phyloP scores from a whole-genome alignment of 2,888 invertebrate species.

The Hirtodrosophila duncani region DNA sequence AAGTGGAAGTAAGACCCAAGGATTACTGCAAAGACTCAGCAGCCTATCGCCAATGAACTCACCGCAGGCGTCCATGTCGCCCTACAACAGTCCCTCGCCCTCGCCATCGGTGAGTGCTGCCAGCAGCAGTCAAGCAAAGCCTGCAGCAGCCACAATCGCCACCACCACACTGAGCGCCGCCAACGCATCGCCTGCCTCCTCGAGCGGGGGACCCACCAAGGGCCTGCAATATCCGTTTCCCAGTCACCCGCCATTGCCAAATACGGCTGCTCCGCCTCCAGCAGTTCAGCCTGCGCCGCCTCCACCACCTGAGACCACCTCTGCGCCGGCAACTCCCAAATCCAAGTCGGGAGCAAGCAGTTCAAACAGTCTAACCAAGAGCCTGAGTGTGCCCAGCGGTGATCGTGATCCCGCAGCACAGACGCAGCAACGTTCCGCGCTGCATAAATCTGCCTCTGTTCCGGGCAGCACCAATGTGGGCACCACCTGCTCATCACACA shows the following conservation, averaged over 20 bases:
- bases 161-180: no score
- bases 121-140: conserved; percentile 3
- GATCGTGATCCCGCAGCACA: no score
- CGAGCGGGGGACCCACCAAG: conserved; percentile 71
- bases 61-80: conserved; percentile 77
- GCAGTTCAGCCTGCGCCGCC: conserved; percentile 69
- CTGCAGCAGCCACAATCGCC: not conserved
- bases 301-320: conserved; percentile 46
- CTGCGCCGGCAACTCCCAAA: conserved; percentile 25
- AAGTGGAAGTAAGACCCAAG: conserved; percentile 40
- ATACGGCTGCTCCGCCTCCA: conserved; percentile 74
- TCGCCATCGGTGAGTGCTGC: conserved; percentile 72
- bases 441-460: conserved; percentile 76
- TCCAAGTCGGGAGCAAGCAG: conserved; percentile 73
- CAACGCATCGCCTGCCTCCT: conserved; percentile 49
- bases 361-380: conserved; percentile 73
- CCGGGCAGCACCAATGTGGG: conserved; percentile 78
- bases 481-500: conserved; percentile 54
- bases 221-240: conserved; percentile 87
- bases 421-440: conserved; percentile 32
- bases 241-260: conserved; percentile 84
- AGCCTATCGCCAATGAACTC: conserved; percentile 78
- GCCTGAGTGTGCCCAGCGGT: conserved; percentile 73
- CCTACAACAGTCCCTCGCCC: conserved; percentile 78
- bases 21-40: conserved; percentile 73